Percentiles rank a stretch among this genome's conserved stretches.
phyloP scores from a whole-genome alignment of 2,888 invertebrate species.

The Uropetala carovei region DNA sequence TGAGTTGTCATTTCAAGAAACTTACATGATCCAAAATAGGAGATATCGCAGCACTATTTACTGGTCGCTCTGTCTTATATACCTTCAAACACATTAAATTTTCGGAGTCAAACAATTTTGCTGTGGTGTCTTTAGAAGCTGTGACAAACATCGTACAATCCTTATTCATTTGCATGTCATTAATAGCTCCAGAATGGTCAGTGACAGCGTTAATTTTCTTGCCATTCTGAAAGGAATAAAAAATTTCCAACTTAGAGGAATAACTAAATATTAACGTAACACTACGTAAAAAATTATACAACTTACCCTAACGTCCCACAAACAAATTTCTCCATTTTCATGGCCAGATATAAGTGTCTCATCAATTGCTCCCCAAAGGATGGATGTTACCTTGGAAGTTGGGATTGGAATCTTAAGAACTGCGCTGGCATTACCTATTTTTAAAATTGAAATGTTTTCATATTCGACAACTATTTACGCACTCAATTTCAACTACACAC shows the following conservation, averaged over 20 bases:
- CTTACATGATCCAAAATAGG: conserved; percentile 94
- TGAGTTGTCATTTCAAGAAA: conserved; percentile 12
- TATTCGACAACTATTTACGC: background rate
- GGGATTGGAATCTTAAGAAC: conserved; percentile 88
- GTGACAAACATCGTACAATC: conserved; percentile 98
- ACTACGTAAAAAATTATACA: conserved; percentile 22
- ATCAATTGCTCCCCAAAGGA: conserved; percentile 96
- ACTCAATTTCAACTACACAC: background rate
- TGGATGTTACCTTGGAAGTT: conserved; percentile 91
- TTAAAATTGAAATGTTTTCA: background rate
- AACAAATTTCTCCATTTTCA: conserved; percentile 93
- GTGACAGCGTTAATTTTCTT: conserved; percentile 87
- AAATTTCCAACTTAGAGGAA: background rate
- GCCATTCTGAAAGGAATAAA: conserved; percentile 75
- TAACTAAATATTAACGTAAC: background rate
- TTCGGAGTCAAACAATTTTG: conserved; percentile 95
- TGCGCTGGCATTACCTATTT: conserved; percentile 81
- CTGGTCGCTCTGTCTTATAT: conserved; percentile 98
- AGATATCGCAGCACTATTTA: conserved; percentile 98
- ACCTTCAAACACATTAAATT: conserved; percentile 92
- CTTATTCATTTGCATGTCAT: conserved; percentile 96
- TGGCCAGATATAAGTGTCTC: conserved; percentile 95
- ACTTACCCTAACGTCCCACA: conserved; percentile 92
- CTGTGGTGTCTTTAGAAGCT: conserved; percentile 96
- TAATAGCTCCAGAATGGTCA: conserved; percentile 92